These are phyloP conservation scores for Cylas formicarius DNA, from an alignment of 1,140 invertebrate genomes.

Conservation along the genomic window DNA sequence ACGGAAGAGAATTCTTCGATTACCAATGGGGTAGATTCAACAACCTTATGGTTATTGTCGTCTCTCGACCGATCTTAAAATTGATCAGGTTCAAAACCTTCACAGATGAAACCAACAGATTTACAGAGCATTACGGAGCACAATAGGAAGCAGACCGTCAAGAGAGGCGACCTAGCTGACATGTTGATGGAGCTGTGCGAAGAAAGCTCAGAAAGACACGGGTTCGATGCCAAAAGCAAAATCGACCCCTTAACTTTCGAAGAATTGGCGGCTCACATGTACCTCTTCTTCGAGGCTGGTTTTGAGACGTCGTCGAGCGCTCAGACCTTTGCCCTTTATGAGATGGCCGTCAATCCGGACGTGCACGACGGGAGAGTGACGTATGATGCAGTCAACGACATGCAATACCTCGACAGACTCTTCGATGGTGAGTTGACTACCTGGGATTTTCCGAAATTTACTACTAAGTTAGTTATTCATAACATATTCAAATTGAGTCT, in stretches of 20 bases:
- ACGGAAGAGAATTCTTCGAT: conserved; percentile 34
- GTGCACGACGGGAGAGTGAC: conserved; percentile 45
- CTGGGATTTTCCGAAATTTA: no score
- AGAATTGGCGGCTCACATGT: conserved; percentile 40
- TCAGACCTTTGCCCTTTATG: conserved; percentile 46
- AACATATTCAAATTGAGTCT: neutral
- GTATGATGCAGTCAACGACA: conserved; percentile 50
- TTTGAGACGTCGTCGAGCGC: conserved; percentile 48
- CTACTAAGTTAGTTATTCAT: no score
- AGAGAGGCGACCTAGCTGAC: conserved; percentile 17
- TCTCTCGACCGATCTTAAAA: conserved; percentile 40
- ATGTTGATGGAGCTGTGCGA: conserved; percentile 20
- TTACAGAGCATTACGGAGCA: conserved; percentile 36
- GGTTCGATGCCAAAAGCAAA: conserved; percentile 15
- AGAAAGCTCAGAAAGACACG: conserved; percentile 13
- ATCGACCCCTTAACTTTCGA: conserved; percentile 23
- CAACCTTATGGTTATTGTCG: conserved; percentile 20
- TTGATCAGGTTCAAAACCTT: conserved; percentile 27
- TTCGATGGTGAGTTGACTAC: conserved; percentile 41
- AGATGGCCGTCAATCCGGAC: no score
- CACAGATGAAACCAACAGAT: conserved; percentile 42
- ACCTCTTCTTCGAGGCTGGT: conserved; percentile 48
- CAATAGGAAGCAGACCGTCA: conserved; percentile 8
- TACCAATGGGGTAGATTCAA: conserved; percentile 29
- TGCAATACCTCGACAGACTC: conserved; percentile 40